Conservation (phyloP, 2,113 vertebrate genomes). For the Cygnus buccinator region DNA sequence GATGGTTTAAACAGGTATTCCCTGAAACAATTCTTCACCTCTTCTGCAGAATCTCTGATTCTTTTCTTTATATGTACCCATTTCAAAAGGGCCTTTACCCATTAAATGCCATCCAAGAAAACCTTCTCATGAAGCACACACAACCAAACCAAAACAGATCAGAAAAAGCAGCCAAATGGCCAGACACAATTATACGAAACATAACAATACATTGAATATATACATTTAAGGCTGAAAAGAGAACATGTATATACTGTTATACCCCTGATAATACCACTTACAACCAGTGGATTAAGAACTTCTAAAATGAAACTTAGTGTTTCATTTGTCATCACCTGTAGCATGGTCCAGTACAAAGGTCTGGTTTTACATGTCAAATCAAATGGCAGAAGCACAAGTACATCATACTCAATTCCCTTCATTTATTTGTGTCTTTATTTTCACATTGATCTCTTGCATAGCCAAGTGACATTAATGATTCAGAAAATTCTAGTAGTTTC, state of each 20-base stretch:
- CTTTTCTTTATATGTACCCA: neutral
- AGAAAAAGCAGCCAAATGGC: neutral
- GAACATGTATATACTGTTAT: neutral
- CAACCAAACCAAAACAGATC: neutral
- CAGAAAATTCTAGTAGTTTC: neutral
- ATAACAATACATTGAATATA: neutral
- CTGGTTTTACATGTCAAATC: neutral
- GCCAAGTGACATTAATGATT: neutral
- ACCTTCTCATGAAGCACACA: neutral
- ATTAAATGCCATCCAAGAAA: neutral
- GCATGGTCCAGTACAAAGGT: neutral
- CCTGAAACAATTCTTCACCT: neutral
- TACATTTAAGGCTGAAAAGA: neutral
- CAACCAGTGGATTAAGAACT: neutral
- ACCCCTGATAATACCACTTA: neutral
- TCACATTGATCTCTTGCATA: neutral
- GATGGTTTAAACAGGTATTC: neutral
- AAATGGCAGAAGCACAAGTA: neutral
- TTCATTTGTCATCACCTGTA: neutral
- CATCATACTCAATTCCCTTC: neutral
- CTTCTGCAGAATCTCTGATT: neutral
- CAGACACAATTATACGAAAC: neutral
- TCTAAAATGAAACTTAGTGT: neutral
- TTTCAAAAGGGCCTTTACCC: neutral
- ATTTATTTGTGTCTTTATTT: neutral